phyloP scores from a whole-genome alignment of 2,888 invertebrate genomes.

The Oeneis ivallda region DNA sequence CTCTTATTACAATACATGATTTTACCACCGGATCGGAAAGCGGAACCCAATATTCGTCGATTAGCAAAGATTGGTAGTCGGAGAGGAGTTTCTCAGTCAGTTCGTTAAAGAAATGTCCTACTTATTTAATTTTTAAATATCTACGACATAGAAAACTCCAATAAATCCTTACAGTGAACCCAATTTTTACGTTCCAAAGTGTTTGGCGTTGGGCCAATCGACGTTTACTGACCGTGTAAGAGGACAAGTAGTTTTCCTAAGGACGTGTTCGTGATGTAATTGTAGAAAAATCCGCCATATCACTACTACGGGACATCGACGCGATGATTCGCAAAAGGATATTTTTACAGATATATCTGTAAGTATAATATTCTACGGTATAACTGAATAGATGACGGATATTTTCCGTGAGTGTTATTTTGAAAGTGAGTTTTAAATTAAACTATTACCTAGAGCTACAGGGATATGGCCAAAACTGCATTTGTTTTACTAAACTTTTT shows the following conservation, averaged over 20 bases:
- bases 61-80: no score
- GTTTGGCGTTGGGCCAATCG: constrained; percentile 65
- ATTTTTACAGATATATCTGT: background rate
- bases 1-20: no score
- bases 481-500: no score
- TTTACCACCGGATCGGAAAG: no score
- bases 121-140: background rate
- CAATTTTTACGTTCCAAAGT: constrained; percentile 66
- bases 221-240: constrained; percentile 56
- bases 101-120: background rate
- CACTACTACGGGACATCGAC: background rate
- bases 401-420: no score
- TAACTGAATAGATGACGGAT: no score
- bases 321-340: background rate
- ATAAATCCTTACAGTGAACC: constrained; percentile 7
- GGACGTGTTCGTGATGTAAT: constrained; percentile 28
- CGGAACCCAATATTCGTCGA: no score
- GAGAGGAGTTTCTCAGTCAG: no score
- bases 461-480: no score
- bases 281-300: constrained; percentile 6
- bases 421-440: no score
- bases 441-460: no score
- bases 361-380: no score
- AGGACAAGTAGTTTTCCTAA: constrained; percentile 43
- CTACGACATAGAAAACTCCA: background rate